Evolutionary conservation across 2,797 vertebrate species (phyloP).

Genomic region (Syngnathus acus): DNA sequence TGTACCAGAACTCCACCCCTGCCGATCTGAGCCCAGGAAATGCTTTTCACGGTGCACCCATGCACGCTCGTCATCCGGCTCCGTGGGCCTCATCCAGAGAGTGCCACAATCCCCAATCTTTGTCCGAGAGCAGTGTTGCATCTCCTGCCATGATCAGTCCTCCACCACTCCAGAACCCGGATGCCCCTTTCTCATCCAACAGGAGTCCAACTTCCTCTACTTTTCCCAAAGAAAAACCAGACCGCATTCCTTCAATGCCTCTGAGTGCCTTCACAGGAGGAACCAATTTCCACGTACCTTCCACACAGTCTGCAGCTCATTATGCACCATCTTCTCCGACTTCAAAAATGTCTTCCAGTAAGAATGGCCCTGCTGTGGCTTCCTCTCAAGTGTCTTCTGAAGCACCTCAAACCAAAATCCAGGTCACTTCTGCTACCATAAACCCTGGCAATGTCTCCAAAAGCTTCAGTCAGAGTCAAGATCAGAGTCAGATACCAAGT

Average conservation of each 20-base stretch:
- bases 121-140: conserved; percentile 15
- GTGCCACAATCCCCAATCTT: conserved; percentile 28
- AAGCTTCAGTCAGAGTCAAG: conserved; percentile 36
- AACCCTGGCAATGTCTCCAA: conserved; percentile 26
- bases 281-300: conserved; percentile 36
- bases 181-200: conserved; percentile 13
- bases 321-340: conserved; percentile 21
- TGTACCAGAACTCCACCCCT: conserved; percentile 42
- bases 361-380: conserved; percentile 33
- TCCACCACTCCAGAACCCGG: conserved; percentile 32
- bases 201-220: conserved; percentile 46
- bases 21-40: conserved; percentile 38
- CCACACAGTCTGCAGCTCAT: conserved; percentile 25
- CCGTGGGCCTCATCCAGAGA: conserved; percentile 42
- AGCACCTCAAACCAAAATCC: conserved; percentile 33
- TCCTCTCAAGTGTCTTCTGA: conserved; percentile 28
- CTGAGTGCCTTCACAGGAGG: conserved; percentile 55
- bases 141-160: conserved; percentile 50
- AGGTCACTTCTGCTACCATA: conserved; percentile 14
- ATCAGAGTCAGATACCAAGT: conserved; percentile 25
- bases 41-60: conserved; percentile 34
- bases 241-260: conserved; percentile 47
- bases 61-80: conserved; percentile 32
- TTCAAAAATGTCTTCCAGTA: conserved; percentile 25
- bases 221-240: conserved; percentile 27